Conservation (phyloP, 2,888 invertebrate species). For the Aleiodes alternator region DNA sequence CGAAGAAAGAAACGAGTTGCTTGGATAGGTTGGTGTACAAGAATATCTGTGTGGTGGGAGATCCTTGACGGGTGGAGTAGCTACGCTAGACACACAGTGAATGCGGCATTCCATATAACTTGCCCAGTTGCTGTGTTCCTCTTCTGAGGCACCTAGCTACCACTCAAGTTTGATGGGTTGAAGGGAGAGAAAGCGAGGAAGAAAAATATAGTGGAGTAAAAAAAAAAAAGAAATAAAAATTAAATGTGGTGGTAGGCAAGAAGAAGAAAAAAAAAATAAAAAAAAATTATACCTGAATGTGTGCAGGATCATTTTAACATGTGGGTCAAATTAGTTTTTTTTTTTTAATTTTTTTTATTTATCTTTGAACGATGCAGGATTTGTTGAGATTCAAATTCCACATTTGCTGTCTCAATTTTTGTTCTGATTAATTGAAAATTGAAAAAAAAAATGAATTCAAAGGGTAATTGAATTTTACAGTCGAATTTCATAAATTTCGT, state of each 20-base stretch:
- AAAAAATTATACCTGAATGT: slow-evolving; percentile 9
- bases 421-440: neutral
- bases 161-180: slow-evolving; percentile 24
- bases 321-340: slow-evolving; percentile 25
- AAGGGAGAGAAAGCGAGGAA: slow-evolving; percentile 40
- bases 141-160: slow-evolving; percentile 26
- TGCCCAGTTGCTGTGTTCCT: slow-evolving; percentile 56
- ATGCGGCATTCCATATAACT: slow-evolving; percentile 62
- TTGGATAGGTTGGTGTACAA: slow-evolving; percentile 26
- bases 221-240: slow-evolving; percentile 1
- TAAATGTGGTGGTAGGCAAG: slow-evolving; percentile 8
- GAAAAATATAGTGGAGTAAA: slow-evolving; percentile 22
- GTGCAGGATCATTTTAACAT: slow-evolving; percentile 12
- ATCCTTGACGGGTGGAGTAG: slow-evolving; percentile 40
- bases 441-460: neutral
- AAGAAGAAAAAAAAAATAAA: slow-evolving; percentile 29
- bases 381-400: neutral
- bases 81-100: slow-evolving; percentile 56
- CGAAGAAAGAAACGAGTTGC: slow-evolving; percentile 39
- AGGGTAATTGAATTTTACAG: too few relatives aligned
- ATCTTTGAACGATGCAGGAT: slow-evolving; percentile 6
- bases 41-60: slow-evolving; percentile 28
- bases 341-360: slow-evolving; percentile 20
- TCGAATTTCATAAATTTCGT: too few relatives aligned
- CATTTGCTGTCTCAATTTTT: slow-evolving; percentile 15